These are phyloP conservation scores for Sebastes schlegelii DNA, from an alignment of 2,113 vertebrate genomes.

Conservation along the genomic window DNA sequence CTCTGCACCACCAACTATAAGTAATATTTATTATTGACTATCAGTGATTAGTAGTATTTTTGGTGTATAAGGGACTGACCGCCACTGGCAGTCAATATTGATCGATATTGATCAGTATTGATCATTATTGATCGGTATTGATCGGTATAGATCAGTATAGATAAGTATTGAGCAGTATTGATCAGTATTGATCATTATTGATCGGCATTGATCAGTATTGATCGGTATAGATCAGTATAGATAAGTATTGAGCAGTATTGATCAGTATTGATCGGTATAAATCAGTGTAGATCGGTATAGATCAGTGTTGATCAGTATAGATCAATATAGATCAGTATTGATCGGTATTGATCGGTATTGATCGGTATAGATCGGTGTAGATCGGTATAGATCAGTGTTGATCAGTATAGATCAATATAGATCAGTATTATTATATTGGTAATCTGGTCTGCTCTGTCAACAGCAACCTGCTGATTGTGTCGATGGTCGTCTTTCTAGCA, in stretches of 20 bases:
- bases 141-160: too few species aligned
- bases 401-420: neutral
- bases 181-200: neutral
- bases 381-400: too few species aligned
- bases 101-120: too few species aligned
- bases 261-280: neutral
- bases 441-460: constrained; percentile 18
- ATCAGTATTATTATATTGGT: neutral
- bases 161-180: neutral
- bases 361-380: too few species aligned
- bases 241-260: neutral
- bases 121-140: too few species aligned
- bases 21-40: neutral
- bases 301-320: too few species aligned
- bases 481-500: constrained; percentile 64
- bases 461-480: constrained; percentile 78
- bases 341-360: neutral
- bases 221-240: too few species aligned
- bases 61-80: neutral
- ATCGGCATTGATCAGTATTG: neutral
- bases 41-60: neutral
- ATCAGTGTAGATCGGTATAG: too few species aligned
- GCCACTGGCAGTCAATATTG: neutral
- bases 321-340: neutral
- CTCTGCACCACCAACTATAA: neutral